These are phyloP conservation scores for Myathropa florea DNA, from an alignment of 2,888 invertebrate species.

Conservation along the genomic window DNA sequence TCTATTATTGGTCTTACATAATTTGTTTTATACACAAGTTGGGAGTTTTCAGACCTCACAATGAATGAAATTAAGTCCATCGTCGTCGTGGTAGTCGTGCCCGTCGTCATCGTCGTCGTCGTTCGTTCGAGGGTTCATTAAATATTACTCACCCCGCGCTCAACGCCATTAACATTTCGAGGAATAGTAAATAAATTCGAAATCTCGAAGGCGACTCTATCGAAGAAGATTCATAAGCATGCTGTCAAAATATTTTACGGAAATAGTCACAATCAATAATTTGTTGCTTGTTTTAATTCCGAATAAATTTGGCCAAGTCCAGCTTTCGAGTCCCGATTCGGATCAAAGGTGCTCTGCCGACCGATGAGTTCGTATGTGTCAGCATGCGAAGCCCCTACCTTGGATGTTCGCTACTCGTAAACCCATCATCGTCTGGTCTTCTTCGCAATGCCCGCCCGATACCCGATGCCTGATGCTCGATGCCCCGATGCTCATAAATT, in stretches of 20 bases:
- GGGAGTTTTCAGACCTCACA: slow-evolving; percentile 61
- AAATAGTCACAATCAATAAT: slow-evolving; percentile 73
- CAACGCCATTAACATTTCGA: slow-evolving; percentile 45
- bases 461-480: background rate
- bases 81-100: background rate
- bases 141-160: slow-evolving; percentile 30
- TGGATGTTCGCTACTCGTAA: slow-evolving; percentile 20
- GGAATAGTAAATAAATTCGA: slow-evolving; percentile 55
- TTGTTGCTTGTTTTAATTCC: slow-evolving; percentile 71
- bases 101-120: background rate
- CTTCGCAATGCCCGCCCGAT: background rate
- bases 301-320: slow-evolving; percentile 69
- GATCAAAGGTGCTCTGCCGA: slow-evolving; percentile 64
- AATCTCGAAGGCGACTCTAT: slow-evolving; percentile 20
- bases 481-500: slow-evolving; percentile 56
- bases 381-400: background rate
- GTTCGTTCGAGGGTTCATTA: slow-evolving; percentile 32
- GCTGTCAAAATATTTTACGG: slow-evolving; percentile 74
- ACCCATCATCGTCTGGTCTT: slow-evolving; percentile 27
- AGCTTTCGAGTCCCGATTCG: slow-evolving; percentile 27
- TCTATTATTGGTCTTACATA: slow-evolving; percentile 67
- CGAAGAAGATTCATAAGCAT: slow-evolving; percentile 71
- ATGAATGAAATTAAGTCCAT: slow-evolving; percentile 48
- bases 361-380: background rate
- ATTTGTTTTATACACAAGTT: slow-evolving; percentile 71